phyloP scores from a whole-genome alignment of 2,888 invertebrate genomes.

The Polydrusus cervinus region DNA sequence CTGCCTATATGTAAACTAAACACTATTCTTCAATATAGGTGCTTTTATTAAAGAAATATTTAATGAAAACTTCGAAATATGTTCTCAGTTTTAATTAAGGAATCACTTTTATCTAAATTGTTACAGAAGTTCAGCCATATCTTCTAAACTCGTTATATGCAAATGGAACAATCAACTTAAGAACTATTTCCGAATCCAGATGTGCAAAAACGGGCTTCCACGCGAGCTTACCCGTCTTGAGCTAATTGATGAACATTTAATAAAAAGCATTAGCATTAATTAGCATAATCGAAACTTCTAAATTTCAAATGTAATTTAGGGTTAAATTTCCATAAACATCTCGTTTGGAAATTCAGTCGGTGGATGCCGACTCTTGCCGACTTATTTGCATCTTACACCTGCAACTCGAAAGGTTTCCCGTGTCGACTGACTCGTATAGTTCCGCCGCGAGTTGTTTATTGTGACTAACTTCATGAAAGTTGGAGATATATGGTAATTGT shows the following conservation, averaged over 20 bases:
- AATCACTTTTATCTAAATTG: not conserved
- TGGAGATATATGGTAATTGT: slow-evolving; percentile 56
- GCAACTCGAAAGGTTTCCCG: slow-evolving; percentile 37
- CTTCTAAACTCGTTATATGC: slow-evolving; percentile 28
- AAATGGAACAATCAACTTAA: slow-evolving; percentile 36
- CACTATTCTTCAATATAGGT: too few relatives aligned
- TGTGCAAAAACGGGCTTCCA: slow-evolving; percentile 26
- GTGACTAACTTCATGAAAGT: slow-evolving; percentile 32
- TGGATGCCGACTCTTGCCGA: slow-evolving; percentile 45
- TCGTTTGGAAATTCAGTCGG: slow-evolving; percentile 56
- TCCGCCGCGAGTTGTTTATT: slow-evolving; percentile 56
- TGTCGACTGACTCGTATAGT: slow-evolving; percentile 43
- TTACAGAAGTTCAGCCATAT: not conserved
- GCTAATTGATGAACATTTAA: slow-evolving; percentile 56
- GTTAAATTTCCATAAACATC: slow-evolving; percentile 62
- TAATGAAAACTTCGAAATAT: not conserved
- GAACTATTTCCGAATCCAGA: slow-evolving; percentile 34
- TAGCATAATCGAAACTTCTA: slow-evolving; percentile 59
- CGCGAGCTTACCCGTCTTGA: slow-evolving; percentile 11
- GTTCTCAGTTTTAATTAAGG: not conserved
- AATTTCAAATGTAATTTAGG: slow-evolving; percentile 59
- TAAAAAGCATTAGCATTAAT: slow-evolving; percentile 54
- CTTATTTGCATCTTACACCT: slow-evolving; percentile 54
- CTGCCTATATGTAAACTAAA: too few relatives aligned
- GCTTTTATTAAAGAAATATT: too few relatives aligned